phyloP scores from a whole-genome alignment of 92 coral and sea anemone genomes.

The Scolanthus callimorphus region DNA sequence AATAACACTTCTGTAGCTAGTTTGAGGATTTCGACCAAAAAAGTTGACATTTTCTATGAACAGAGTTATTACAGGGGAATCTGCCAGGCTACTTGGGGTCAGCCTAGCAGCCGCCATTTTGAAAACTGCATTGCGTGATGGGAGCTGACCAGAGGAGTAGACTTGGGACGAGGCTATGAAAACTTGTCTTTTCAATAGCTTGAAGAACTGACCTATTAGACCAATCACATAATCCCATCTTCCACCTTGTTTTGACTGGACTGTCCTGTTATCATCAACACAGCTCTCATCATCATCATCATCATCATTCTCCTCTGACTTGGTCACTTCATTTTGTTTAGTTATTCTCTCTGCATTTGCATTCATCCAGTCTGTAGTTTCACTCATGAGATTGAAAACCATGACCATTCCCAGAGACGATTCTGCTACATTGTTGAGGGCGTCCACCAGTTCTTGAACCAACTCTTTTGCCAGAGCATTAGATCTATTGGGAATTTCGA shows the following conservation, averaged over 20 bases:
- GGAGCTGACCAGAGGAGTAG: too few species aligned
- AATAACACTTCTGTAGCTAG: too few species aligned
- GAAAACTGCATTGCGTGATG: too few species aligned
- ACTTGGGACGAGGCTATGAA: too few species aligned
- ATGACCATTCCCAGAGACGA: constrained; percentile 73
- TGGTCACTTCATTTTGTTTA: background rate
- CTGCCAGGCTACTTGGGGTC: too few species aligned
- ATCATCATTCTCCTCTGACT: background rate
- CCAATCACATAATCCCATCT: constrained; percentile 83
- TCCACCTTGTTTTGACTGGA: constrained; percentile 52
- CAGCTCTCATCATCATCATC: constrained; percentile 17
- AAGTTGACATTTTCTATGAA: too few species aligned
- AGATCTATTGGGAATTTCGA: constrained; percentile 79
- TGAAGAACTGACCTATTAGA: constrained; percentile 70
- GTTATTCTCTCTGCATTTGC: constrained; percentile 25
- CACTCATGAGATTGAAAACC: constrained; percentile 65
- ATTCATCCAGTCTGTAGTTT: constrained; percentile 65
- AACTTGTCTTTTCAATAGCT: too few species aligned
- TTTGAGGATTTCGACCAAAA: too few species aligned
- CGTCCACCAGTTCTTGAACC: constrained; percentile 30
- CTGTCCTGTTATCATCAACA: constrained; percentile 1
- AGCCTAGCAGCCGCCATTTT: too few species aligned
- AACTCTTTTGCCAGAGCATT: constrained; percentile 44
- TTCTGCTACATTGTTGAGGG: constrained; percentile 32
- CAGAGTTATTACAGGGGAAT: too few species aligned